These are phyloP conservation scores for Euzophera pinguis DNA, from an alignment of 2,888 invertebrate genomes.

Conservation along the genomic window DNA sequence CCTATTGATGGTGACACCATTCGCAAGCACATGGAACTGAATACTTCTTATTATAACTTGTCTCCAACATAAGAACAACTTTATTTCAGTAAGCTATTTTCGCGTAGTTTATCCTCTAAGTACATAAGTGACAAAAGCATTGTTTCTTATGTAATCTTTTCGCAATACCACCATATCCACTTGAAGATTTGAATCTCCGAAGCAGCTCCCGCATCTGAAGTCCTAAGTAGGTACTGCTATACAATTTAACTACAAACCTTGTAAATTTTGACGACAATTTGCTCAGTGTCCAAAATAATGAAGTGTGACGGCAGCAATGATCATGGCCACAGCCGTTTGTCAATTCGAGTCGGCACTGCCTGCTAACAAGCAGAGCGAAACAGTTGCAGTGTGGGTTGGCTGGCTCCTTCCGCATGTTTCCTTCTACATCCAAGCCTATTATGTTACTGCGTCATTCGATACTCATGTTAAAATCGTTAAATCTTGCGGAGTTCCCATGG, in stretches of 20 bases:
- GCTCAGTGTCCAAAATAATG: conserved; percentile 20
- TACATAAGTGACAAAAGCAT: no score
- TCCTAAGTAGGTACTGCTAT: no score
- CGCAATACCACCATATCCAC: no score
- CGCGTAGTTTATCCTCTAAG: no score
- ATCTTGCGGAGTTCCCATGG: background rate
- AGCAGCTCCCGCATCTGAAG: no score
- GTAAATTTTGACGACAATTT: background rate
- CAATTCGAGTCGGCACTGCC: conserved; percentile 21
- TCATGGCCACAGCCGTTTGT: conserved; percentile 35
- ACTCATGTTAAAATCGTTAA: conserved; percentile 19
- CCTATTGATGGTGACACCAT: no score
- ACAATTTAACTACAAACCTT: background rate
- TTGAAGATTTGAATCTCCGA: no score
- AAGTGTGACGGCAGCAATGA: conserved; percentile 31
- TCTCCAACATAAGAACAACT: no score
- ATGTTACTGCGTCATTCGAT: conserved; percentile 58
- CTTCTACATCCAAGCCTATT: conserved; percentile 41
- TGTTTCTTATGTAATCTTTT: no score
- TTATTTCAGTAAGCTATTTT: no score
- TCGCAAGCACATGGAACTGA: no score
- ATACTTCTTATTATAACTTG: no score
- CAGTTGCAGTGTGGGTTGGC: conserved; percentile 12
- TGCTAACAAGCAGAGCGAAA: conserved; percentile 52
- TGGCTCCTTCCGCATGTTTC: conserved; percentile 45